phyloP scores from a whole-genome alignment of 2,113 vertebrate species.

The Xenus cinereus region DNA sequence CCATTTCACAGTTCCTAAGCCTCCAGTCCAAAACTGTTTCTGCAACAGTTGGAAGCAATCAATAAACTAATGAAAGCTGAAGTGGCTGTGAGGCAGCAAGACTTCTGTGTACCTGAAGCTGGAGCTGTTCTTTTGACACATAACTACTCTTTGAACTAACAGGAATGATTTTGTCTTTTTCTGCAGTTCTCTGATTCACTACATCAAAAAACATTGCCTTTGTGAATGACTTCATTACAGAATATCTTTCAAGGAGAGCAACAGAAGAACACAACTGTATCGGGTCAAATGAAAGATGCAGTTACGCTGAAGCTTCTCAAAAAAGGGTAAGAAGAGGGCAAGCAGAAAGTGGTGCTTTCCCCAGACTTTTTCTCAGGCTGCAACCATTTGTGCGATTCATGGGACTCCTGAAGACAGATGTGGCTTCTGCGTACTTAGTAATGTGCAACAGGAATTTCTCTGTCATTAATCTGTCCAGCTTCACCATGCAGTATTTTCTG shows the following conservation, averaged over 20 bases:
- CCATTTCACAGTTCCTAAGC: not conserved
- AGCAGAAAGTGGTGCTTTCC: fast-evolving
- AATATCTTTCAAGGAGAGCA: not conserved
- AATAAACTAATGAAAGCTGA: slow-evolving; percentile 44
- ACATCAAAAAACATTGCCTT: not conserved
- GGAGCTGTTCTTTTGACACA: slow-evolving; percentile 12
- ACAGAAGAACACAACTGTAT: not conserved
- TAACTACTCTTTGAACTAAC: slow-evolving; percentile 2
- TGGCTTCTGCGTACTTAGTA: not conserved
- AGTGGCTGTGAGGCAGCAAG: not conserved
- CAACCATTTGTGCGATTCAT: not conserved
- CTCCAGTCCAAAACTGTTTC: not conserved
- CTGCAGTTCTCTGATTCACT: not conserved
- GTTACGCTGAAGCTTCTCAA: not conserved
- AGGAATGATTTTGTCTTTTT: not conserved
- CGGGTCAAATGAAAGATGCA: not conserved
- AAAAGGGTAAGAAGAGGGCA: not conserved
- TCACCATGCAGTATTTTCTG: not conserved
- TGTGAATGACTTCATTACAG: not conserved
- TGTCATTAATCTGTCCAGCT: not conserved
- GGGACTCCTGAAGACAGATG: not conserved
- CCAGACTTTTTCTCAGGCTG: not conserved
- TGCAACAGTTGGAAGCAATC: slow-evolving; percentile 38
- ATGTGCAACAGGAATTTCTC: not conserved
- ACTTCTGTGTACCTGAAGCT: not conserved